phyloP scores from a whole-genome alignment of 2,888 invertebrate genomes.

The Hirtodrosophila alboralis region DNA sequence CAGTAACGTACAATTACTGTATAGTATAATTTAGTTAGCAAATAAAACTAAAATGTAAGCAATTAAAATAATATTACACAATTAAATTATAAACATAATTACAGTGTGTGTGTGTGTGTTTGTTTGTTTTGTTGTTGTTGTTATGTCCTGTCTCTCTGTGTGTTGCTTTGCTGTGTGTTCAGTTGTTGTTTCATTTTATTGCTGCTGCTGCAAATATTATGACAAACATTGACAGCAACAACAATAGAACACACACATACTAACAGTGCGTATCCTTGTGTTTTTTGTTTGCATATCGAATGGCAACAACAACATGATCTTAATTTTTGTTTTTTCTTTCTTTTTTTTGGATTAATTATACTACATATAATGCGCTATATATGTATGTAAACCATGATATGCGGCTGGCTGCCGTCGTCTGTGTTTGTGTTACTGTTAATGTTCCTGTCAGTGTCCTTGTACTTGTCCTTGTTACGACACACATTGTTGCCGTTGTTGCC shows the following conservation, averaged over 20 bases:
- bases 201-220: conserved; percentile 22
- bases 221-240: conserved; percentile 27
- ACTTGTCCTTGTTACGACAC: background rate
- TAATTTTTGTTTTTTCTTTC: too few relatives aligned
- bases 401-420: conserved; percentile 31
- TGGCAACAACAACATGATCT: conserved; percentile 48
- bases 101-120: conserved; percentile 52
- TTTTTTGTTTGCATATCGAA: conserved; percentile 11
- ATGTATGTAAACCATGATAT: conserved; percentile 50
- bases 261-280: conserved; percentile 7
- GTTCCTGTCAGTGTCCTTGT: background rate
- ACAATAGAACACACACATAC: conserved; percentile 20
- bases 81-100: conserved; percentile 77
- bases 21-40: conserved; percentile 60
- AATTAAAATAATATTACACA: conserved; percentile 64
- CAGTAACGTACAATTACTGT: conserved; percentile 40
- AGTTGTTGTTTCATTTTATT: conserved; percentile 1
- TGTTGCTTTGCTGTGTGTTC: conserved; percentile 11
- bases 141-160: conserved; percentile 13
- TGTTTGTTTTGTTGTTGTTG: conserved; percentile 15
- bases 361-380: conserved; percentile 37
- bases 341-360: conserved; percentile 32
- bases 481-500: conserved; percentile 12
- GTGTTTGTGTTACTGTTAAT: background rate
- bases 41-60: conserved; percentile 65